Evolutionary conservation across 2,888 invertebrate species (phyloP), one percentile per base, ranked within the genome.

Genomic region (Lapara coniferarum): DNA sequence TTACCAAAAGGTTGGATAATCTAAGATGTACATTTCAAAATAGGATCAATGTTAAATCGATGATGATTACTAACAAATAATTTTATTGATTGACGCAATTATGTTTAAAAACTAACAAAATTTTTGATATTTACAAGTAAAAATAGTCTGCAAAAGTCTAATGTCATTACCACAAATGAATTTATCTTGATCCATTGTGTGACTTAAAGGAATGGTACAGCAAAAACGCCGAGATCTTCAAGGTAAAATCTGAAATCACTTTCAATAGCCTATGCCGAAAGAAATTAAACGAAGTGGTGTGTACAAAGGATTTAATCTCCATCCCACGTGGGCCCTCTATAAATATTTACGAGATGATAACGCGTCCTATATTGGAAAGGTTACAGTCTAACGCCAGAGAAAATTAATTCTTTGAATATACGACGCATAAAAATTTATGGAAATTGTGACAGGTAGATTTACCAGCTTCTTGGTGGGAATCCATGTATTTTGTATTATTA

Each of bases 261-360:
- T 55, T 55, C 55, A 19, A 19, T 55, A 19, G 12, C 55, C 55
- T 19, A 13, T n/a, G 55, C 51, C 37, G 52, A 51, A 69, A 66
- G 73, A 69, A 75, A 82, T 73, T 72, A 74, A 75, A 74, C 78
- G 75, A 75, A 79, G 70, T 75, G 78, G 74, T 76, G 77, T 76
- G 77, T 73, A 75, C 70, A 72, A 73, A 72, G 77, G 81, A 83
- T 87, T 85, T 83, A 84, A 87, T 87, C 80, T 79, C 67, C 72
- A 69, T 71, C 73, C 73, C 76, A 77, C 77, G 74, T 72, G 66
- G 71, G 73, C 66, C 63, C 56, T 66, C 73, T 79, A 85, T 86
- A 87, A 86, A 87, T 88, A 87, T 88, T 87, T 86, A 88, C 78
- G 86, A 82, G 77, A 78, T 72, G 76, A 78, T 78, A 77, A 75